Base-by-base conservation (phyloP, 2,113 vertebrate genomes). In the Lasiurus cinereus region DNA sequence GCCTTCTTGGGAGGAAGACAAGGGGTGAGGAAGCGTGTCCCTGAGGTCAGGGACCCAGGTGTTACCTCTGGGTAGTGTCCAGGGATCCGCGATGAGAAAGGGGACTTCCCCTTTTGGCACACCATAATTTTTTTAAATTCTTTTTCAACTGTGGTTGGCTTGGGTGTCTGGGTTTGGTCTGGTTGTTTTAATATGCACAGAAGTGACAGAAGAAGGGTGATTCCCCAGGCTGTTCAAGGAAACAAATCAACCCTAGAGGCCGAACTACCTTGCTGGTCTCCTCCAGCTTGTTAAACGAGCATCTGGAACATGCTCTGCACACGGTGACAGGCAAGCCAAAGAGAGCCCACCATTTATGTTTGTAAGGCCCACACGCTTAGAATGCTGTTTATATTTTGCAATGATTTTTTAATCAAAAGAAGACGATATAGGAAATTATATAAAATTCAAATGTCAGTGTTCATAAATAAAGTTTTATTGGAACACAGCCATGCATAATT, bases 381-480 rank as follows among this genome's bases (percentile, higher is more conserved):
- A 52, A 73, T n/a, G 69, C 15, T 48, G 78, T 93, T 78, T 59
- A 73, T 22, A 43, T 87, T 91, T 83, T 69, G 21, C 21, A 56
- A 10, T 56, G 21, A 43, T 46, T 48, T 48, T 83, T 80, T 84
- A 91, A 33, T 69, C 62, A 36, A 73, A 79, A 79, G 59, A 77
- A 70, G 67, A 70, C 12, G 39, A 33, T 48, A 83, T 92, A 48
- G 31, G 69, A 87, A 93, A 92, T 73, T 48, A 80, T 27, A 39
- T 64, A 52, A 92, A 83, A 83, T 92, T 94, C 70, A 90, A 69
- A 83, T 64, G 67, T 95, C n/a, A 2, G 4, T 70, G 56, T 50
- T 64, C 83, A 85, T 80, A 82, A 80, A 94, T 91, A 83, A 94
- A 96, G 94, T 84, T 91, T 91, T 93, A 76, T 85, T 93, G 92